Conservation (phyloP, 2,888 invertebrate species). For the Eristalinus sepulchralis region DNA sequence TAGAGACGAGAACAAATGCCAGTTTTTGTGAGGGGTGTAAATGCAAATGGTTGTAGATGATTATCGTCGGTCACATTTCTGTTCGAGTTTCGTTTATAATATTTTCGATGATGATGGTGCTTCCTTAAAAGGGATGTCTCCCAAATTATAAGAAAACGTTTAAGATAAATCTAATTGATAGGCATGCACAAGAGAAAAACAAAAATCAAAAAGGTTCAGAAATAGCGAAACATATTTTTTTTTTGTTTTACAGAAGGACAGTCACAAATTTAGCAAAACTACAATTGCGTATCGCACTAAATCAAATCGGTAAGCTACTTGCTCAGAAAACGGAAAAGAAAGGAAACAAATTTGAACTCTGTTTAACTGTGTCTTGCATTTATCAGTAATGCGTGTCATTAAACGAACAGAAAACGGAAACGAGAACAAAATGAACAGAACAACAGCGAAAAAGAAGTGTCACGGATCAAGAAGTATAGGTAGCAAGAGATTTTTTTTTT, state of each 20-base stretch:
- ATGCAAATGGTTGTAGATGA: too few relatives aligned
- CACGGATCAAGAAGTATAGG: constrained; percentile 42
- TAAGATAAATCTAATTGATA: constrained; percentile 17
- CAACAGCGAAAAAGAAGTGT: constrained; percentile 8
- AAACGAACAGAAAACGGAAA: constrained; percentile 19
- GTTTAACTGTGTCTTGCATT: constrained; percentile 37
- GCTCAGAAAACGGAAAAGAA: constrained; percentile 6
- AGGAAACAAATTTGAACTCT: constrained; percentile 19
- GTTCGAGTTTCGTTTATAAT: too few relatives aligned
- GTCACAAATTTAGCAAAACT: constrained; percentile 28
- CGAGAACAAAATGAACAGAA: constrained; percentile 6
- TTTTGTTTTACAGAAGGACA: constrained; percentile 37
- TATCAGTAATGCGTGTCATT: constrained; percentile 41
- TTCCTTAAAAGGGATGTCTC: neutral
- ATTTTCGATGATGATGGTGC: too few relatives aligned
- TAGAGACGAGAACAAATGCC: too few relatives aligned
- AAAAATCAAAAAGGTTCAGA: neutral
- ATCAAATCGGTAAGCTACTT: constrained; percentile 8
- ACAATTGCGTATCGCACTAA: constrained; percentile 11
- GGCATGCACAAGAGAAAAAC: constrained; percentile 35
- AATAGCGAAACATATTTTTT: constrained; percentile 26
- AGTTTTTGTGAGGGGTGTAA: too few relatives aligned
- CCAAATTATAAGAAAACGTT: neutral
- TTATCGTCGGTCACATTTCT: too few relatives aligned
- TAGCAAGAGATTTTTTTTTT: constrained; percentile 38